Conservation (phyloP, 2,113 vertebrate genomes). For the Microcebus murinus region DNA sequence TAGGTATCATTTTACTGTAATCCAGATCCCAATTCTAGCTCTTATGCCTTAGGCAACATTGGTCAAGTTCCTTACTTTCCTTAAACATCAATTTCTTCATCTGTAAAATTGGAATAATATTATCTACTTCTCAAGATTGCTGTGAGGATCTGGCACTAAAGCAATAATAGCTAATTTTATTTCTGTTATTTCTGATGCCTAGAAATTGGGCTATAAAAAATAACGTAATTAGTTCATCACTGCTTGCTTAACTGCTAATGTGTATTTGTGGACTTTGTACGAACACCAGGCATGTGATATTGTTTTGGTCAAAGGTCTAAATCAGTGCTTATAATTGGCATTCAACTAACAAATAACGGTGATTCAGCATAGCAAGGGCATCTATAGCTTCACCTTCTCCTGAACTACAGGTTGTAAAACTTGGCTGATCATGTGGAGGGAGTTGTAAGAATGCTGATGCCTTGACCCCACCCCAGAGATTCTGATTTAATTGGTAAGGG, state of each 20-base stretch:
- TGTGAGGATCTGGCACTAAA: background rate
- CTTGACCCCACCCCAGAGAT: background rate
- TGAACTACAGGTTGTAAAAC: background rate
- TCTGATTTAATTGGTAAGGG: background rate
- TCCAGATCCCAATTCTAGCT: background rate
- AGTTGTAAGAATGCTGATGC: background rate
- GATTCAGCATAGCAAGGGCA: background rate
- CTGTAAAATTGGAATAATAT: background rate
- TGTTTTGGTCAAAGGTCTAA: background rate
- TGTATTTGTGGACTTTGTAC: background rate
- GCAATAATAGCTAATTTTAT: background rate
- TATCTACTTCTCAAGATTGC: background rate
- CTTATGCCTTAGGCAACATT: background rate
- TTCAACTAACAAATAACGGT: background rate
- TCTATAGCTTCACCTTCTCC: background rate
- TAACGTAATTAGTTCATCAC: background rate
- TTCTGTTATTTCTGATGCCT: background rate
- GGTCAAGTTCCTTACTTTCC: background rate
- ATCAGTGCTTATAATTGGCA: background rate
- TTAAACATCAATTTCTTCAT: background rate
- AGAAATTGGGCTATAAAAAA: background rate
- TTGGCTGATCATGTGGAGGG: background rate
- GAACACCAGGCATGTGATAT: background rate
- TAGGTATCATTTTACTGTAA: background rate
- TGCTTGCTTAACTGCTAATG: background rate